Conservation (phyloP, 2,888 invertebrate genomes). For the Alsophila aescularia region DNA sequence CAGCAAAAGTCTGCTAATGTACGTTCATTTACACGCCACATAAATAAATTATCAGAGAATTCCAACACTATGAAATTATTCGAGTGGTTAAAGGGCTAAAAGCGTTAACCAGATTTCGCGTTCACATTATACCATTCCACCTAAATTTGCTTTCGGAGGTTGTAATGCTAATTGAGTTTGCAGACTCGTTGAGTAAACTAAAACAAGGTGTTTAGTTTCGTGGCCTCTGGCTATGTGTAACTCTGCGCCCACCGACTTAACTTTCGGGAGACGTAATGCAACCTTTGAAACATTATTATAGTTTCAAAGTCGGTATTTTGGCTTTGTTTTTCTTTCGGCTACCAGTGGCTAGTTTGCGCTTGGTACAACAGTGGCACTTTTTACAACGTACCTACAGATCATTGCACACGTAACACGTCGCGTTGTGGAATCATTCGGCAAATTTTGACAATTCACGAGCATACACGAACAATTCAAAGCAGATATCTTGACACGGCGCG, state of each 20-base stretch:
- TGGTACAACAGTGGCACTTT: no score
- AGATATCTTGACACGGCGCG: no score
- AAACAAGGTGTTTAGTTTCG: conserved; percentile 68
- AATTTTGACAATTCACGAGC: no score
- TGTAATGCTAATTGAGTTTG: conserved; percentile 72
- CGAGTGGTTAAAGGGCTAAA: conserved; percentile 28
- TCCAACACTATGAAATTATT: conserved; percentile 21
- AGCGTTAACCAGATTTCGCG: conserved; percentile 35
- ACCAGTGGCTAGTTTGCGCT: background rate
- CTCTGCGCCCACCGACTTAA: conserved; percentile 40
- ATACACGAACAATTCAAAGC: no score
- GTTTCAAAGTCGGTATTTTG: background rate
- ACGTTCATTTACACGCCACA: background rate
- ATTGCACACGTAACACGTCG: no score
- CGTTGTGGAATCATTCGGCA: no score
- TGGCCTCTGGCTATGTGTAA: conserved; percentile 59
- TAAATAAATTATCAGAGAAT: conserved; percentile 10
- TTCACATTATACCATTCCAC: conserved; percentile 52
- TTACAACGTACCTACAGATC: no score
- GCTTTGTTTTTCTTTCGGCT: background rate
- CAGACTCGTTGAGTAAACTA: conserved; percentile 67
- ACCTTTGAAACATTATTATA: conserved; percentile 5
- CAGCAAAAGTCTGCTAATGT: background rate
- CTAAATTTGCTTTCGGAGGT: conserved; percentile 61
- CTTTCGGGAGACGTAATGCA: conserved; percentile 20